These are phyloP conservation scores for Myiozetetes cayanensis DNA, from an alignment of 2,113 vertebrate species.

Conservation along the genomic window DNA sequence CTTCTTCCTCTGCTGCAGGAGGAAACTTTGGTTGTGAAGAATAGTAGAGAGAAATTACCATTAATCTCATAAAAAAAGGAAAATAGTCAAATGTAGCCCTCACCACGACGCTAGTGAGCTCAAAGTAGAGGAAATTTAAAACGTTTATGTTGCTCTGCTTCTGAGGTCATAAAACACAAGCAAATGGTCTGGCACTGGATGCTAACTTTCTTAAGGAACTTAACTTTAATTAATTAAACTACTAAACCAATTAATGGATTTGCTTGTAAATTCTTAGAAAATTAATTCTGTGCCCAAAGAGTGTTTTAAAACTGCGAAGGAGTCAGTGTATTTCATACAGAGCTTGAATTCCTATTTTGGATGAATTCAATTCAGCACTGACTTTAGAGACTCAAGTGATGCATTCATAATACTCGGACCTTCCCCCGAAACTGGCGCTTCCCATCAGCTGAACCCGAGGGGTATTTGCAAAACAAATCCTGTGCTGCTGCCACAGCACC, in stretches of 20 bases:
- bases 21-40: neutral
- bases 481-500: neutral
- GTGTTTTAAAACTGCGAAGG: conserved; percentile 36
- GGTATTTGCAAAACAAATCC: neutral
- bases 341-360: conserved; percentile 3
- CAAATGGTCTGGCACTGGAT: conserved; percentile 34
- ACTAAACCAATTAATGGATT: conserved; percentile 65
- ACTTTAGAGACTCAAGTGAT: neutral
- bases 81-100: neutral
- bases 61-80: conserved; percentile 4
- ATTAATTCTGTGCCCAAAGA: conserved; percentile 59
- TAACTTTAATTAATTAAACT: conserved; percentile 55
- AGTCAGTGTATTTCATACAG: neutral
- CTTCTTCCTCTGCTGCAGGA: neutral
- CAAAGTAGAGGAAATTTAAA: conserved; percentile 1
- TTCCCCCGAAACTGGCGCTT: neutral
- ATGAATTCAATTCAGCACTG: neutral
- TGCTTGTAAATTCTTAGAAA: conserved; percentile 57
- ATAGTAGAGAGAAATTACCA: neutral
- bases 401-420: neutral
- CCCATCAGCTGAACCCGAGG: neutral
- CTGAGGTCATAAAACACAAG: conserved; percentile 7
- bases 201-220: conserved; percentile 44
- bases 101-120: accelerated
- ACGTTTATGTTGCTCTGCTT: neutral